Percentiles rank a stretch among this genome's conserved stretches.
These are phyloP conservation scores for Sycobia sp. DNA, from an alignment of 1,140 invertebrate genomes.

Conservation along the genomic window DNA sequence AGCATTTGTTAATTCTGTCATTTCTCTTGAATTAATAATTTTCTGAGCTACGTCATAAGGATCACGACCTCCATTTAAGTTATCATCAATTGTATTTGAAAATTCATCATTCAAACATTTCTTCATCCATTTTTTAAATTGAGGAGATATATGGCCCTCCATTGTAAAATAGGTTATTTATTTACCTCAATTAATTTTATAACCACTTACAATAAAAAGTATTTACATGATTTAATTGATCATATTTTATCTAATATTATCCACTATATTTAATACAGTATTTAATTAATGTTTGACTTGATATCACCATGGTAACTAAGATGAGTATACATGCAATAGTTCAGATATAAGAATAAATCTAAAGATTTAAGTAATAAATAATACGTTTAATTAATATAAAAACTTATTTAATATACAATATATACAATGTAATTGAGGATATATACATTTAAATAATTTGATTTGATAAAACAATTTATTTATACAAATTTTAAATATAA, in stretches of 20 bases:
- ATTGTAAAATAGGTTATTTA: slow-evolving; percentile 30
- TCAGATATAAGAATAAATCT: too few relatives aligned
- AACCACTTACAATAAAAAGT: not conserved
- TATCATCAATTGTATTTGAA: slow-evolving; percentile 42
- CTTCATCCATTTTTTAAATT: slow-evolving; percentile 50
- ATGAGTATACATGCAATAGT: not conserved
- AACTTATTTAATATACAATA: slow-evolving; percentile 22
- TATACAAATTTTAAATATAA: not conserved
- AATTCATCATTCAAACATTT: slow-evolving; percentile 52
- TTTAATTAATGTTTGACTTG: not conserved
- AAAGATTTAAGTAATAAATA: slow-evolving; percentile 7
- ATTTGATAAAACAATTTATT: slow-evolving; percentile 8
- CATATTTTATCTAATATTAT: not conserved
- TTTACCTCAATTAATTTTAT: too few relatives aligned
- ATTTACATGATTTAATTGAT: not conserved
- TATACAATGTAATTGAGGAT: slow-evolving; percentile 15
- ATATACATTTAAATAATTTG: slow-evolving; percentile 14
- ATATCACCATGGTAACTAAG: slow-evolving; percentile 8
- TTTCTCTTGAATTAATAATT: slow-evolving; percentile 49
- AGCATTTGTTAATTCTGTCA: slow-evolving; percentile 43
- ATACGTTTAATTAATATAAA: slow-evolving; percentile 11
- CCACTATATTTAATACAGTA: not conserved
- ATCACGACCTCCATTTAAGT: slow-evolving; percentile 42
- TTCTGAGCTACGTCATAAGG: slow-evolving; percentile 43
- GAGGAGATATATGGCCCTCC: slow-evolving; percentile 44